phyloP scores from a whole-genome alignment of 2,113 vertebrate genomes.

The Scolopax mira region DNA sequence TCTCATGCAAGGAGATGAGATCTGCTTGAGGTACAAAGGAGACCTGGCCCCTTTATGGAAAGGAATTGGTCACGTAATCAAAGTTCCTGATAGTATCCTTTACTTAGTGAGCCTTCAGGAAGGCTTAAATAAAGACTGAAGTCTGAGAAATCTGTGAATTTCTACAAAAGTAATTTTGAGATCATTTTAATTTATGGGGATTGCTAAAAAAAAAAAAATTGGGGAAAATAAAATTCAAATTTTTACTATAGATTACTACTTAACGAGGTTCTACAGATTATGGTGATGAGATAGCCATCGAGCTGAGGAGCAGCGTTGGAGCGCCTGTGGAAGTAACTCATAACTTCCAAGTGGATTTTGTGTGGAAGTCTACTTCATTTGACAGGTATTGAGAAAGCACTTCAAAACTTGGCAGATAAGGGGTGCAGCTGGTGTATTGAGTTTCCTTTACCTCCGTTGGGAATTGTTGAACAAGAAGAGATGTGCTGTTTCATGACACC shows the following conservation, averaged over 20 bases:
- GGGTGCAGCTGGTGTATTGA: background rate
- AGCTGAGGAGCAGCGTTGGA: slow-evolving; percentile 93
- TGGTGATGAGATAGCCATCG: slow-evolving; percentile 98
- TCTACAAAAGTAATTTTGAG: background rate
- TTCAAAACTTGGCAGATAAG: accelerated
- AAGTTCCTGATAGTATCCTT: slow-evolving; percentile 99
- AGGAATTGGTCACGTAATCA: slow-evolving; percentile 97
- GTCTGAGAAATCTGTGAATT: accelerated
- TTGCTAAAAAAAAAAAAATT: background rate
- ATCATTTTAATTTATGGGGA: accelerated
- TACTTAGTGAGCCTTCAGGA: background rate
- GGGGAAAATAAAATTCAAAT: slow-evolving; percentile 8
- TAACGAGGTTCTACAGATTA: slow-evolving; percentile 89
- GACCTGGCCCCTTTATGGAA: slow-evolving; percentile 96
- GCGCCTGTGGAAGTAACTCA: slow-evolving; percentile 96
- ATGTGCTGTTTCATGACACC: background rate
- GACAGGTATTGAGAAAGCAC: slow-evolving; percentile 80
- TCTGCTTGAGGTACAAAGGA: slow-evolving; percentile 96
- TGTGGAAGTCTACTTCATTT: slow-evolving; percentile 99
- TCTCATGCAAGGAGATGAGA: slow-evolving; percentile 98
- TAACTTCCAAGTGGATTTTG: slow-evolving; percentile 99
- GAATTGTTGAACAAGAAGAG: background rate
- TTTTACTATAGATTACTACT: slow-evolving; percentile 66
- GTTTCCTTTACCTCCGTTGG: background rate
- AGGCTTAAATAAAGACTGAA: background rate